phyloP scores from a whole-genome alignment of 2,888 invertebrate species.

The Seira sanloemensis region DNA sequence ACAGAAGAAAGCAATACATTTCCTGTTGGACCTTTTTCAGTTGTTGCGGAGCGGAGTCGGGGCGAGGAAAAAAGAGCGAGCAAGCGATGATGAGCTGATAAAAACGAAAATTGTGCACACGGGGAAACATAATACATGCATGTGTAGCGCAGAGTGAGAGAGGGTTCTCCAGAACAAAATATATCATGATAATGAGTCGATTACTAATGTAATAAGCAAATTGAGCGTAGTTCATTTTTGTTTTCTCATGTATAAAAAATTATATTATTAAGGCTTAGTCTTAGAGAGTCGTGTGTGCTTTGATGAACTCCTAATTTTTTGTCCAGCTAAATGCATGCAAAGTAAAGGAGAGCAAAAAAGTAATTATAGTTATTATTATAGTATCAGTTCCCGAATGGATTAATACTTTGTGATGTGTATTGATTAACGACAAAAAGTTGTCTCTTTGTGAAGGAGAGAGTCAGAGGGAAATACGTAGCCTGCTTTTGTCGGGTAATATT shows the following conservation, averaged over 20 bases:
- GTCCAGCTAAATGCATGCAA: neutral
- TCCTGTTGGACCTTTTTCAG: conserved; percentile 22
- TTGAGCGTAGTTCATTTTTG: conserved; percentile 53
- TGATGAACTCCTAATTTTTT: conserved; percentile 35
- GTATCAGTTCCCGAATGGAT: conserved; percentile 14
- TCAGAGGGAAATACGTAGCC: neutral
- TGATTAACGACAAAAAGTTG: conserved; percentile 44
- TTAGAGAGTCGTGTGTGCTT: neutral
- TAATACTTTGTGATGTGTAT: conserved; percentile 42
- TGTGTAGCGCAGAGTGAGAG: too few relatives aligned
- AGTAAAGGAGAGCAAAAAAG: conserved; percentile 16
- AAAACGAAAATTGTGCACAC: conserved; percentile 3
- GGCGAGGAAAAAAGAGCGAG: too few relatives aligned
- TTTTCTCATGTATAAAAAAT: conserved; percentile 19
- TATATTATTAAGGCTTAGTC: too few relatives aligned
- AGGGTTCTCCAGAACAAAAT: too few relatives aligned
- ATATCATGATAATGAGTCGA: conserved; percentile 17
- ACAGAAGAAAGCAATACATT: conserved; percentile 21
- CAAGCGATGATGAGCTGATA: conserved; percentile 42
- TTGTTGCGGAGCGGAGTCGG: too few relatives aligned
- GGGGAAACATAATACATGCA: neutral
- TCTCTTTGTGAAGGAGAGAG: neutral
- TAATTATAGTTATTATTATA: conserved; percentile 38
- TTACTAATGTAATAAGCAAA: conserved; percentile 63
- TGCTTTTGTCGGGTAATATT: neutral